Conservation (phyloP, 2,113 vertebrate genomes). For the Empidonax alnorum region DNA sequence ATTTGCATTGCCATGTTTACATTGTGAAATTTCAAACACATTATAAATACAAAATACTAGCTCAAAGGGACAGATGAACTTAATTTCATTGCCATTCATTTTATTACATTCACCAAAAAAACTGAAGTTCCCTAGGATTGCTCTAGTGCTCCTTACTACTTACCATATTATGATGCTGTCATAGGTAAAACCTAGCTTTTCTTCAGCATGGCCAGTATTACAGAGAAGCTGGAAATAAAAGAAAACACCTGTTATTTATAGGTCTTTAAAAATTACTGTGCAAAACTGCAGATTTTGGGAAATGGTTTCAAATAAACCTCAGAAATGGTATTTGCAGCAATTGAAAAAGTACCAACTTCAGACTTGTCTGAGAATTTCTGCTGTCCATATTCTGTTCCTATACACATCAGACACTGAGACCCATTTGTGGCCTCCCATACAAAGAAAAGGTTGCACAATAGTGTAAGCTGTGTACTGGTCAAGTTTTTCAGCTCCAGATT, state of each 20-base stretch:
- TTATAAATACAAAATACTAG: background rate
- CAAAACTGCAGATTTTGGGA: background rate
- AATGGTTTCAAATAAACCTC: background rate
- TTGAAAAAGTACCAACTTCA: rapidly evolving
- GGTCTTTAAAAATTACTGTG: background rate
- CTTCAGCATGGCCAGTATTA: conserved; percentile 91
- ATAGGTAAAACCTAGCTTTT: conserved; percentile 94
- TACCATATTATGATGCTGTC: conserved; percentile 99
- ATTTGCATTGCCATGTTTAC: background rate
- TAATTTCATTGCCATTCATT: background rate
- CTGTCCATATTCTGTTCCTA: background rate
- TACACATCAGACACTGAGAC: rapidly evolving
- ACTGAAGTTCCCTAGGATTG: background rate
- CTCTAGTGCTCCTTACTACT: conserved; percentile 54
- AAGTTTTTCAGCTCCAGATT: background rate
- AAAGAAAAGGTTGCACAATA: background rate
- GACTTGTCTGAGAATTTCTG: background rate
- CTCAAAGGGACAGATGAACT: background rate
- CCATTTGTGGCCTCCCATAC: background rate
- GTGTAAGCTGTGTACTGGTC: background rate
- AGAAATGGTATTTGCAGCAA: background rate
- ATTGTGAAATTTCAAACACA: background rate
- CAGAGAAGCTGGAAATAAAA: conserved; percentile 88
- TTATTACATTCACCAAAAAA: background rate
- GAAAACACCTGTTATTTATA: background rate